Evolutionary conservation across 1,140 invertebrate species (phyloP), one percentile per base, ranked within the genome.

Genomic region (Dolichoris vasculosae): DNA sequence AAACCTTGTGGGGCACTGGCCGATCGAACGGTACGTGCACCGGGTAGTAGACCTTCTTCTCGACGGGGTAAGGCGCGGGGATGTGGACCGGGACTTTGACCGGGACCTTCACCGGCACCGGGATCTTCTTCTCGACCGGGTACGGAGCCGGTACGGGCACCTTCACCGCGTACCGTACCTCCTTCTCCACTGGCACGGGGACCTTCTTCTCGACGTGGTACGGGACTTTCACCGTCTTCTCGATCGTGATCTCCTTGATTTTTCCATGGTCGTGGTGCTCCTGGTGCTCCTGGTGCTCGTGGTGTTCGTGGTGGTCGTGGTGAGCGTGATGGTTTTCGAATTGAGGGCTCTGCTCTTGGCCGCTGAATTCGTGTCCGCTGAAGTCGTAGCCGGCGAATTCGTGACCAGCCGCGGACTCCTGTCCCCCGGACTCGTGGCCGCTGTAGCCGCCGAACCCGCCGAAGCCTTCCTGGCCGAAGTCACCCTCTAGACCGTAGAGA

Each of bases 181-280:
- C 88, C 84, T 93, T 93, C 63, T 92, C 90, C 0, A 94, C 93
- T 17, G 93, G 93, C 8, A 92, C 91, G 20, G 89, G 91, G 0
- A 93, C 90, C 40, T 90, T 93, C 86, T 96, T 96, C 71, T 95
- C 95, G 0, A 96, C 95, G 32, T 95, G 89, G 51, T 91, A 91
- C 0, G 91, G 91, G 26, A 92, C 88, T 77, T 96, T 96, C 6
- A 96, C 94, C 82, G 95, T 95, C 90, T 96, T 96, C 81, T 95
- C 92, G 32, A 96, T 96, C 11, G 95, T 92, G 55, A 92, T 91
- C 43, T 90, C 87, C 67, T 91, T 92, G 94, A 94, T 95, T 95
- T 78, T 95, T 94, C 43, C 94, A 93, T 67, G 95, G 2, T 89
- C 88, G 17, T 90, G 87, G 23, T 87, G 87, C 15, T 93, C 91